Conservation (phyloP, 2,888 invertebrate species). For the Poecilobothrus nobilitatus region DNA sequence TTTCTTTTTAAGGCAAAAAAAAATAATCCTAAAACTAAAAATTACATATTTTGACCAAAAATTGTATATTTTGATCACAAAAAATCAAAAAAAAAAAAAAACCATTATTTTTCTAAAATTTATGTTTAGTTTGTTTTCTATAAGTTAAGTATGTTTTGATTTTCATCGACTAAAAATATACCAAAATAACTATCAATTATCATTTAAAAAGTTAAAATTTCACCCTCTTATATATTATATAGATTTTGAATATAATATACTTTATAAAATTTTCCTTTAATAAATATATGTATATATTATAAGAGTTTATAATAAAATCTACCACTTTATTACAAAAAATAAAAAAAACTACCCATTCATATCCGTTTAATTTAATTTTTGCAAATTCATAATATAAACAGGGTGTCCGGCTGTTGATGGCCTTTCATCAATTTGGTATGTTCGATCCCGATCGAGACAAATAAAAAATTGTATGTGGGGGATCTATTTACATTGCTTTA, state of each 20-base stretch:
- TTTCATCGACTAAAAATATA: conserved; percentile 1
- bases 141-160: conserved; percentile 19
- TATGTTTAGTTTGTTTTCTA: conserved; percentile 17
- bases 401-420: too few species aligned
- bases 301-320: not conserved
- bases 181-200: not conserved
- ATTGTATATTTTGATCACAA: too few species aligned
- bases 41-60: too few species aligned
- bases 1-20: too few species aligned
- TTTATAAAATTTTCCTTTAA: not conserved
- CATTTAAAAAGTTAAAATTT: not conserved
- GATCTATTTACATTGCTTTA: too few species aligned
- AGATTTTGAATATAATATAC: not conserved
- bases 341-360: too few species aligned
- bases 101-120: conserved; percentile 9
- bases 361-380: too few species aligned
- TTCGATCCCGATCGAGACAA: too few species aligned
- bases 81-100: not conserved
- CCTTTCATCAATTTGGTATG: too few species aligned
- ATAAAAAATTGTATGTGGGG: too few species aligned
- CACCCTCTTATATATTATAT: not conserved
- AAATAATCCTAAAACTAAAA: too few species aligned
- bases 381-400: too few species aligned
- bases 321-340: not conserved
- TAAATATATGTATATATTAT: not conserved